Evolutionary conservation across 2,888 invertebrate genomes (phyloP), one percentile per base, ranked within the genome.

Genomic region (Camponotus fellah): DNA sequence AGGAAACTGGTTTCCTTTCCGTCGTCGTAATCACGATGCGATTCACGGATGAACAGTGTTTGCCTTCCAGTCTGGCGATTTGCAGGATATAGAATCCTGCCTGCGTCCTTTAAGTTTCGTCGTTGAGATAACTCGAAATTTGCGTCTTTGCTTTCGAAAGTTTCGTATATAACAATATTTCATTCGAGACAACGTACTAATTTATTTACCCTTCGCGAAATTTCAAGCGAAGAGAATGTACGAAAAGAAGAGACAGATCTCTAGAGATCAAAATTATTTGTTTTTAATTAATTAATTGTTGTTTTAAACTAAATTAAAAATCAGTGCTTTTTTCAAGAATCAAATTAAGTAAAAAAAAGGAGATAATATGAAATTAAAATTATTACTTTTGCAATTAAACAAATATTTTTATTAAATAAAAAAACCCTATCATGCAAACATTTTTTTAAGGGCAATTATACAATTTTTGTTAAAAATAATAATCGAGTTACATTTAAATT

Each of bases 31-130:
- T 85, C 85, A 83, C 81, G 77, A 34, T 34, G 60, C 81, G 83
- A 83, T 82, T 86, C 65, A 68, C 77, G 49, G 82, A 58, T 69
- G 82, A 86, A 80, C 83, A 69, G 65, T 80, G 76, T 87, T 87
- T 77, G 83, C 80, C 58, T 88, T 82, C 77, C 83, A 66, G 85
- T 88, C 71, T 68, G 64, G n/a, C 60, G 83, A 83, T 60, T 83
- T 21, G 56, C 43, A 58, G 69, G 34, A 62, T 74, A 80, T 80
- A 68, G 77, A 86, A 82, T 53, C 75, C 37, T 34, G 60, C 60
- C 17, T 75, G 43, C 40, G 74, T 64, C 77, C 77, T 40, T 86
- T 79, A 53, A 60, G 49, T 66, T 69, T 72, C n/a, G 12, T n/a
- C 46, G 34, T 60, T 21, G 79, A 71, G 60, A 69, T 80, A 80